phyloP scores from a whole-genome alignment of 2,888 invertebrate genomes.

The Xestia rhomboidea region DNA sequence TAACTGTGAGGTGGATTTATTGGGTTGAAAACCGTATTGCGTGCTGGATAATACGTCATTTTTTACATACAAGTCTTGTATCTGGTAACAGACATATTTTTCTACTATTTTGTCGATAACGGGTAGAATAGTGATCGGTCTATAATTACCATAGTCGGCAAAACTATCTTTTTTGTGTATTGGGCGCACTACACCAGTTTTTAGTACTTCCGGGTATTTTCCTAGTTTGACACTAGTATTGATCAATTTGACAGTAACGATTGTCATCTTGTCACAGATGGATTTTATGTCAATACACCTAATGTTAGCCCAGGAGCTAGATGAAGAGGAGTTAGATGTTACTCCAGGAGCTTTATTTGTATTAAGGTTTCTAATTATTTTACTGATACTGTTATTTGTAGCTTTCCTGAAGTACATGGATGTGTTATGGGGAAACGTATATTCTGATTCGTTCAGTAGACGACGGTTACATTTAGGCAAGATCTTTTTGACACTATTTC shows the following conservation, averaged over 20 bases:
- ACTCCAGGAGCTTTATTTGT: slow-evolving; percentile 8
- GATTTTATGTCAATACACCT: slow-evolving; percentile 9
- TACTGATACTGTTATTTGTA: not conserved
- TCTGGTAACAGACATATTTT: not conserved
- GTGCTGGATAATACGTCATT: not conserved
- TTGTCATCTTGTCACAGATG: not conserved
- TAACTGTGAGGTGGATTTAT: slow-evolving; percentile 1
- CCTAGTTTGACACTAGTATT: not conserved
- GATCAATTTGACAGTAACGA: slow-evolving; percentile 8
- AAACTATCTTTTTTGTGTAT: not conserved
- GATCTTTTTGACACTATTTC: too few species aligned
- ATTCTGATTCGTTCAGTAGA: too few species aligned
- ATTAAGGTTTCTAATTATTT: slow-evolving; percentile 2
- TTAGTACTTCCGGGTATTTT: not conserved
- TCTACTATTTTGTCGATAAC: too few species aligned
- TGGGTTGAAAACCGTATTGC: slow-evolving; percentile 1
- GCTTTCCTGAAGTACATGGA: slow-evolving; percentile 11
- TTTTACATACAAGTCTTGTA: not conserved
- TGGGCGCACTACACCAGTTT: not conserved
- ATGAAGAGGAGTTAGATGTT: too few species aligned
- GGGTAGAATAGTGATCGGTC: not conserved
- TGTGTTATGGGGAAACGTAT: slow-evolving; percentile 6
- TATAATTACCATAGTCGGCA: not conserved
- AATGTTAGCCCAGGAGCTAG: too few species aligned
- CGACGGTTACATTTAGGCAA: too few species aligned